Evolutionary conservation across 2,113 vertebrate species (phyloP).

Genomic region (Platysteira castanea): DNA sequence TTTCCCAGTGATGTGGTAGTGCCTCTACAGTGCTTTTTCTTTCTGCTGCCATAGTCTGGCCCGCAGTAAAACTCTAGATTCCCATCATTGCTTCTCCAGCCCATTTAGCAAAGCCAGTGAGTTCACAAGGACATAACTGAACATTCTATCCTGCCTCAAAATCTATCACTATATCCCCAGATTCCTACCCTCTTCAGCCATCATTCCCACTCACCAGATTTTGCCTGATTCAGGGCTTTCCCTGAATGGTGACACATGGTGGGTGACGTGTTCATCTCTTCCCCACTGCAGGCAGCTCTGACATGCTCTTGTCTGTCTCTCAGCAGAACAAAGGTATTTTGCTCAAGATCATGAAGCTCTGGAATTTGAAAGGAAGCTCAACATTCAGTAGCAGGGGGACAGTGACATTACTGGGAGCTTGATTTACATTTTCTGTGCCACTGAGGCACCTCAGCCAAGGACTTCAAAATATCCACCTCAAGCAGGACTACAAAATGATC

Average conservation of each 20-base stretch:
- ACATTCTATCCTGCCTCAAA: neutral
- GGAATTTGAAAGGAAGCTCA: neutral
- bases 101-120: neutral
- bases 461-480: neutral
- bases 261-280: neutral
- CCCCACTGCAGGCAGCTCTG: neutral
- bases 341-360: neutral
- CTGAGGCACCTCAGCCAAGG: neutral
- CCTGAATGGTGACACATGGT: rapidly evolving
- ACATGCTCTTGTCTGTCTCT: neutral
- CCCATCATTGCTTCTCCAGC: neutral
- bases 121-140: neutral
- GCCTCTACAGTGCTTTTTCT: neutral
- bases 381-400: neutral
- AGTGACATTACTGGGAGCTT: neutral
- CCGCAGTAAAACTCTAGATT: neutral
- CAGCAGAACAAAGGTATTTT: neutral
- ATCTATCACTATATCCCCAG: neutral
- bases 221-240: neutral
- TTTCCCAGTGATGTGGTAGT: neutral
- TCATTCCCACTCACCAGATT: neutral
- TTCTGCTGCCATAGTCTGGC: neutral
- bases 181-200: neutral
- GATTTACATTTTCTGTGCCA: neutral
- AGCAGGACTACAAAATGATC: neutral